Percentiles rank a stretch among this genome's conserved stretches.
Evolutionary conservation across 2,113 vertebrate genomes (phyloP).

Genomic region (Chaenocephalus aceratus): DNA sequence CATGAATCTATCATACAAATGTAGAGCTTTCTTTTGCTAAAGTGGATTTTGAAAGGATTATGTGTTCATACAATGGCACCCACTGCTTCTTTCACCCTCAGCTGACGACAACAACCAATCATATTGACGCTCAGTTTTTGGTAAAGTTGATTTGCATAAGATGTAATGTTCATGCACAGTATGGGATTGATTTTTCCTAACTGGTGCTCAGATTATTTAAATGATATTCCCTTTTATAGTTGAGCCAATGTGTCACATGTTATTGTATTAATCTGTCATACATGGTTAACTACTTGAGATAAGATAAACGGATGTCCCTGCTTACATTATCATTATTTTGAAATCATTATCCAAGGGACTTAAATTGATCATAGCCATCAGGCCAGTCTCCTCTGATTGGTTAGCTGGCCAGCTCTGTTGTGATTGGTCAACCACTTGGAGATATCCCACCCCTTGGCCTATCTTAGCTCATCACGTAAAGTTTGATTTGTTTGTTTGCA

Average conservation of each 20-base stretch:
- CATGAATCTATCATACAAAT: not conserved
- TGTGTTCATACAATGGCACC: not conserved
- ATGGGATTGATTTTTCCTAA: not conserved
- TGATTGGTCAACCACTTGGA: too few relatives aligned
- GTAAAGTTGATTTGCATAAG: not conserved
- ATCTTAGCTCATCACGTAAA: too few relatives aligned
- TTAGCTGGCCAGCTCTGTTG: too few relatives aligned
- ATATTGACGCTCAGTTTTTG: not conserved
- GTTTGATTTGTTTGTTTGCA: too few relatives aligned
- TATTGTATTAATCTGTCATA: not conserved
- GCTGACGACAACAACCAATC: not conserved
- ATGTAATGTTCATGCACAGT: not conserved
- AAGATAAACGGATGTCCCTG: not conserved
- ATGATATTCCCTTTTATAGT: not conserved
- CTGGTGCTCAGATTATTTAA: not conserved
- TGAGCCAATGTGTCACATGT: not conserved
- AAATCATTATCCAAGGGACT: not conserved
- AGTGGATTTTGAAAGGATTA: not conserved
- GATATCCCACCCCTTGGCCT: too few relatives aligned
- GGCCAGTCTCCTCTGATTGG: too few relatives aligned
- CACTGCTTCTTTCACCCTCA: conserved; percentile 5
- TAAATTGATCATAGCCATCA: not conserved
- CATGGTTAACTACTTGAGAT: not conserved
- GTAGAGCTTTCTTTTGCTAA: not conserved
- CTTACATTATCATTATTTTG: conserved; percentile 2